Percentiles rank a stretch among this genome's conserved stretches.
phyloP scores from a whole-genome alignment of 2,888 invertebrate genomes.

The Eristalis tenax region DNA sequence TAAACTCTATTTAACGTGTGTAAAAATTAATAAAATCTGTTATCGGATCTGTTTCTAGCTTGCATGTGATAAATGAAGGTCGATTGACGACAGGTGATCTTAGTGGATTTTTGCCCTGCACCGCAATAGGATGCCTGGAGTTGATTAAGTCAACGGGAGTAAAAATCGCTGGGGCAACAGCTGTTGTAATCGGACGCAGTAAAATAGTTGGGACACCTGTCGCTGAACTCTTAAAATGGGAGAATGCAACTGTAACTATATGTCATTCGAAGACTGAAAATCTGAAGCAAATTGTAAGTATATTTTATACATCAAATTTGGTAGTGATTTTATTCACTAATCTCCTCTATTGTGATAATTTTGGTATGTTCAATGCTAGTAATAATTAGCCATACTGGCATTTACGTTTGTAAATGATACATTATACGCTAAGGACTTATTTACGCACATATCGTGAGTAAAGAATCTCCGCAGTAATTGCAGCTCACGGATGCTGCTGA shows the following conservation, averaged over 20 bases:
- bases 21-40: too few relatives aligned
- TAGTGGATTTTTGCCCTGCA: conserved; percentile 96
- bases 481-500: too few relatives aligned
- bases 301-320: too few relatives aligned
- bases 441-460: too few relatives aligned
- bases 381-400: too few relatives aligned
- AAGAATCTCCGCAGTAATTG: too few relatives aligned
- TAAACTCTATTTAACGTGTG: conserved; percentile 80
- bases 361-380: too few relatives aligned
- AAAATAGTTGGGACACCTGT: conserved; percentile 99
- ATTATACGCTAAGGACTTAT: too few relatives aligned
- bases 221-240: conserved; percentile 96
- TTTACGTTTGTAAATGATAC: too few relatives aligned
- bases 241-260: conserved; percentile 97
- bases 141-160: conserved; percentile 87
- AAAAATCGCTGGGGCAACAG: conserved; percentile 89
- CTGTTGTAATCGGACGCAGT: conserved; percentile 97
- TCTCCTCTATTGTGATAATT: too few relatives aligned
- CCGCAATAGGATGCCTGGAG: conserved; percentile 97
- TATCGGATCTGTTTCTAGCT: conserved; percentile 80
- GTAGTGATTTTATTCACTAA: too few relatives aligned
- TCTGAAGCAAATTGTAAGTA: conserved; percentile 86
- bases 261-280: conserved; percentile 97
- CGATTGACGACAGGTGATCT: conserved; percentile 94
- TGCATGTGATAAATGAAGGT: conserved; percentile 97